phyloP scores from a whole-genome alignment of 1,140 invertebrate genomes.

The Aporrectodea caliginosa region DNA sequence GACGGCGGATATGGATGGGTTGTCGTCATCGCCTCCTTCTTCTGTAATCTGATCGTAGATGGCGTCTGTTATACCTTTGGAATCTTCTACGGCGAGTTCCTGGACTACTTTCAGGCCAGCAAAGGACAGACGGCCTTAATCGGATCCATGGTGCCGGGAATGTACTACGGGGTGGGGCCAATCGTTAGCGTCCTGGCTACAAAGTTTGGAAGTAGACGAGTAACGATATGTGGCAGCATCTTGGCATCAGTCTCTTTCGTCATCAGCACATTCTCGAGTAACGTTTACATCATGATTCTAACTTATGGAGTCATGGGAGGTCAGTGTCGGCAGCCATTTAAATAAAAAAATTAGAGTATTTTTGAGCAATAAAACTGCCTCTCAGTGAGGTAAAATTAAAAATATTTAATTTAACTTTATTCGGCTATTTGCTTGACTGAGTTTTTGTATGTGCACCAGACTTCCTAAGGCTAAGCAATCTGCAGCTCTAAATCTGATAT shows the following conservation, averaged over 20 bases:
- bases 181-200: conserved; percentile 91
- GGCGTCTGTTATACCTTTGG: conserved; percentile 75
- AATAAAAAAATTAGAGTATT: too few relatives aligned
- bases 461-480: too few relatives aligned
- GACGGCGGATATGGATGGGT: conserved; percentile 26
- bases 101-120: conserved; percentile 74
- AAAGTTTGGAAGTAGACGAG: conserved; percentile 86
- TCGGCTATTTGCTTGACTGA: too few relatives aligned
- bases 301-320: conserved; percentile 82
- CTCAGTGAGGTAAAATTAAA: too few relatives aligned
- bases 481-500: too few relatives aligned
- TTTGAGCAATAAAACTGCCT: too few relatives aligned
- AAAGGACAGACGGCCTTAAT: conserved; percentile 87
- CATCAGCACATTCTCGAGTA: conserved; percentile 19
- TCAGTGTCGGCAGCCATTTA: too few relatives aligned
- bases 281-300: conserved; percentile 62
- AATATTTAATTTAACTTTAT: too few relatives aligned
- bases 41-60: conserved; percentile 15
- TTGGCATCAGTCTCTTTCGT: conserved; percentile 24
- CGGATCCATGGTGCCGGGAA: conserved; percentile 80
- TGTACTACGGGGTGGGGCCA: conserved; percentile 85
- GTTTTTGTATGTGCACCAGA: too few relatives aligned
- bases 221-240: conserved; percentile 76
- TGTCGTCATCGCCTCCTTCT: conserved; percentile 16
- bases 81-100: conserved; percentile 78